Base-by-base conservation (phyloP, 1,140 invertebrate genomes). In the Drosophila ironensis region DNA sequence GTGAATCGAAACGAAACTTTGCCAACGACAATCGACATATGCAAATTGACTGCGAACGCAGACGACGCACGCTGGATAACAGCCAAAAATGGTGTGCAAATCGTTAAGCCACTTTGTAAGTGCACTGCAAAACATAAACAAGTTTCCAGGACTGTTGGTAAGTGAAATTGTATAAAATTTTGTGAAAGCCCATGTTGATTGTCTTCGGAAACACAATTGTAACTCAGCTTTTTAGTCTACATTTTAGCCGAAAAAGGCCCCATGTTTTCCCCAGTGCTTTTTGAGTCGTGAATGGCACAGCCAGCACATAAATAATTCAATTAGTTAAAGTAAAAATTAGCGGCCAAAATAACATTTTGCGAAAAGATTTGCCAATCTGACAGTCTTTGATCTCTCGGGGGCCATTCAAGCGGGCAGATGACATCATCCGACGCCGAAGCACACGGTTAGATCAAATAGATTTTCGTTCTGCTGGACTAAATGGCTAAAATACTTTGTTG, bases 361-460 rank as follows among this genome's bases (percentile, higher is more conserved):
- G 40, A 41, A 69, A 69, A 69, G 51, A 70, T 70, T 70, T 70
- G 44, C 66, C 66, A 70, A 70, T 69, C 66, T 69, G 51, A 63
- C 59, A 63, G 59, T 63, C 63, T 69, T 70, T 59, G 66, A 70
- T 70, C 66, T 69, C 56, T 48, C 41, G 56, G 56, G 56, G 37
- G 52, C 56, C 56, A 60, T 42, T 60, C 25, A 25, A 59, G 50
- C 50, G 22, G 54, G 54, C 52, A 69, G 66, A 69, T 70, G 66
- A 70, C 64, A 70, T 70, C 66, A 70, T 59, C 42, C 38, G 37
- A 16, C 42, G 17, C 11, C 17, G 50, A 33, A 27, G 33, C 6
- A 35, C 44, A 70, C 66, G 66, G 66, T 9, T 14, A 70, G 67
- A 71, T 71, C 66, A 71, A 71, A 71, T 70, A 30, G 67, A 60